phyloP scores from a whole-genome alignment of 2,113 vertebrate species.

The Oncorhynchus mykiss region DNA sequence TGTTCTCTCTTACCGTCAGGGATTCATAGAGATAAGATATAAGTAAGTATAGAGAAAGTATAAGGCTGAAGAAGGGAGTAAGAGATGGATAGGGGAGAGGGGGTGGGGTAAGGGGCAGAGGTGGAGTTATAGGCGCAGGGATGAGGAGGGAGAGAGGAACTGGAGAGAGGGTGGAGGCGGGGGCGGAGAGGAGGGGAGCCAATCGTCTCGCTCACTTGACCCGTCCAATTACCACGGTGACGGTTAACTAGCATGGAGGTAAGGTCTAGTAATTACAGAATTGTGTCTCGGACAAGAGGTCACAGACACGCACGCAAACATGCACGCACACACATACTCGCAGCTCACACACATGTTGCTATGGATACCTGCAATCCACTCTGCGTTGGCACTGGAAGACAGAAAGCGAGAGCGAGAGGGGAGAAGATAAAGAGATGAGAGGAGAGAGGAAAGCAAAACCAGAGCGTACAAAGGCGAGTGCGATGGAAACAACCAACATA shows the following conservation, averaged over 20 bases:
- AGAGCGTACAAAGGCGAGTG: constrained; percentile 47
- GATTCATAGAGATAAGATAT: constrained; percentile 13
- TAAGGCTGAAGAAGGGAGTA: background rate
- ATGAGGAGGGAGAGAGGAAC: constrained; percentile 32
- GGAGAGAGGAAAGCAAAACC: constrained; percentile 50
- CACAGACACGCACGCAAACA: constrained; percentile 31
- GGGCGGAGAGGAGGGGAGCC: constrained; percentile 65
- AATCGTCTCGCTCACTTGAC: constrained; percentile 77
- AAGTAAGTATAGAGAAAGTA: background rate
- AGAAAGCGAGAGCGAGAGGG: constrained; percentile 39
- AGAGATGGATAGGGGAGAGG: constrained; percentile 11
- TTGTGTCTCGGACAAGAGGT: constrained; percentile 76
- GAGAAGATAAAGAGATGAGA: constrained; percentile 34
- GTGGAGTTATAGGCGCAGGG: background rate
- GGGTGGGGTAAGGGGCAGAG: background rate
- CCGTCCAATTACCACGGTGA: constrained; percentile 74
- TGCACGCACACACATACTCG: constrained; percentile 18
- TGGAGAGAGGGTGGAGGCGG: constrained; percentile 41
- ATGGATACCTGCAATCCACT: constrained; percentile 72
- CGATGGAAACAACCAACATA: constrained; percentile 19
- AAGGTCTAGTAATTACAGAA: constrained; percentile 77
- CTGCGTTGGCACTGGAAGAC: constrained; percentile 43
- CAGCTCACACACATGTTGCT: constrained; percentile 63
- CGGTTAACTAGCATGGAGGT: constrained; percentile 77
- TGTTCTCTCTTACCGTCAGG: background rate